phyloP scores from a whole-genome alignment of 2,113 vertebrate species.

The Oryzias celebensis region DNA sequence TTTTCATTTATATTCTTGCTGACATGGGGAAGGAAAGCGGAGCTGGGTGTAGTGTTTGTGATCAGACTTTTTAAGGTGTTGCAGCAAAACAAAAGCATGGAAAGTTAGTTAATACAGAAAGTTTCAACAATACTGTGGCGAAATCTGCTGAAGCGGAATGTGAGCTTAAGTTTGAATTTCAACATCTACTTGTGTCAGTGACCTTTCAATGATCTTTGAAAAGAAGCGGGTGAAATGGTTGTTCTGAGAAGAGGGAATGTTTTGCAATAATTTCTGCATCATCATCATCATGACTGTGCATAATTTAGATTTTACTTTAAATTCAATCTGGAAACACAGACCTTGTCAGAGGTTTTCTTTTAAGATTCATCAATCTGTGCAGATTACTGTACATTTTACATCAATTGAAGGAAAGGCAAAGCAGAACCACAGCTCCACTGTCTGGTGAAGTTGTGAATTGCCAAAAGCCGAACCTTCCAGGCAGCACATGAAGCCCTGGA shows the following conservation, averaged over 20 bases:
- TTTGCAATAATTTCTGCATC: too few relatives aligned
- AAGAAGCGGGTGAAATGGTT: too few relatives aligned
- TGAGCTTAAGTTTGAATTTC: neutral
- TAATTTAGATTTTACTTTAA: neutral
- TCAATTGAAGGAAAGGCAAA: neutral
- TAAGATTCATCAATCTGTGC: constrained; percentile 5
- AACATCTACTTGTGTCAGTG: constrained; percentile 2
- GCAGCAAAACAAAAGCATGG: constrained; percentile 15
- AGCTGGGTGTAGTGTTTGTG: neutral
- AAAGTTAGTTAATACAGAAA: constrained; percentile 1
- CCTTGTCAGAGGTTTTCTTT: constrained; percentile 5
- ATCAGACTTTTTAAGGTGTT: constrained; percentile 15
- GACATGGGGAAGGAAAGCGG: constrained; percentile 3
- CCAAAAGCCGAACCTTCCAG: neutral
- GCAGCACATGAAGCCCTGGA: neutral
- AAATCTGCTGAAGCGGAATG: constrained; percentile 10
- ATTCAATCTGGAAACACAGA: neutral
- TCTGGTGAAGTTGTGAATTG: constrained; percentile 31
- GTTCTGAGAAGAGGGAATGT: too few relatives aligned
- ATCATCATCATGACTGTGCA: too few relatives aligned
- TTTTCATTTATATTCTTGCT: constrained; percentile 22
- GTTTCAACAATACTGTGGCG: constrained; percentile 16
- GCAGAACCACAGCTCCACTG: constrained; percentile 55
- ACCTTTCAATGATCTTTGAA: constrained; percentile 2
- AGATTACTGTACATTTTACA: too few relatives aligned